Evolutionary conservation across 2,888 invertebrate species (phyloP), one percentile per base, ranked within the genome.

Genomic region (Drosophila peninsularis): DNA sequence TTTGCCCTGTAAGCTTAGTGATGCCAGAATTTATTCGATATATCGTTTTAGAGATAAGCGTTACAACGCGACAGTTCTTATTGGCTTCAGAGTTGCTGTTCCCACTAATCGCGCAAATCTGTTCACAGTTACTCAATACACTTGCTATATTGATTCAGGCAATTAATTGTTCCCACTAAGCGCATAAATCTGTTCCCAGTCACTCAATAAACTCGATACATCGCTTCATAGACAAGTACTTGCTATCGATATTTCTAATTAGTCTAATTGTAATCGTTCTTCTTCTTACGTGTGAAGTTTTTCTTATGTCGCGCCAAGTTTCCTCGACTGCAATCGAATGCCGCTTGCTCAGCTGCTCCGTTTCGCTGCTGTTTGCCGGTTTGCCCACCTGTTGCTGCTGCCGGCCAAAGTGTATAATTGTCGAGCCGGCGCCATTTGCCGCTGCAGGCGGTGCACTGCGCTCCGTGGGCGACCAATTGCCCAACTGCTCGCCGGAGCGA

Each of bases 401-500:
- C 24, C 88, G 90, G 0, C 91, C 91, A 62, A 92, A 91, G 37
- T 91, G 91, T 49, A 92, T 91, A 2, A 92, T 90, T 14, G 92
- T 92, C 4, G 90, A 90, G 27, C 90, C 87, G 4, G 75, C 65
- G 6, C 70, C 82, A 30, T 69, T 80, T 9, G 62, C 63, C 0
- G 76, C 19, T 0, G 75, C 14, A 5, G 30, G 30, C 0, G 71
- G 55, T 0, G 75, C 62, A 3, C 80, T 67, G 3, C 85, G 73
- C 2, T 91, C 88, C 2, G 91, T 89, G 24, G 93, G 91, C 6
- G 93, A 93, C 91, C 88, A 93, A 72, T 90, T 91, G 27, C 95
- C 94, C 47, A 95, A 92, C 93, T 96, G 93, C 92, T 96, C 96
- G 21, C 95, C 94, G 0, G 96, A 96, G 84, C 95, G 94, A 73